These are phyloP conservation scores for Xenops minutus DNA, from an alignment of 2,797 vertebrate genomes.

Conservation along the genomic window DNA sequence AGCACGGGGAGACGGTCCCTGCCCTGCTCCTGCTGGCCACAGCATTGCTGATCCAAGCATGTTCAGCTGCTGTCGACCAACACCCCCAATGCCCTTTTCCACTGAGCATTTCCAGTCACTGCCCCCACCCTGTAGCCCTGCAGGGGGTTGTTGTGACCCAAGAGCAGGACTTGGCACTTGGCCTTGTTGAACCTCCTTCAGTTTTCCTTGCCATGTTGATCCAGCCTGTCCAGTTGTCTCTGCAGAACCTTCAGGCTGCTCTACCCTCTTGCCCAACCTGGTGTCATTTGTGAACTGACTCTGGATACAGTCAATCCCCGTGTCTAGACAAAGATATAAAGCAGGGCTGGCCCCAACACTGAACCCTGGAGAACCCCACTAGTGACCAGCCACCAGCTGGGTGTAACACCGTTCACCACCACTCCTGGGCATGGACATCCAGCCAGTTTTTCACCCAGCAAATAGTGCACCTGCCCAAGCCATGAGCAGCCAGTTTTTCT, in stretches of 20 bases:
- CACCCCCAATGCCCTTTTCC: fast-evolving
- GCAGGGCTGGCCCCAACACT: not conserved
- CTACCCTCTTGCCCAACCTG: not conserved
- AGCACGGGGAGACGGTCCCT: fast-evolving
- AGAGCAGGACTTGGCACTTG: not conserved
- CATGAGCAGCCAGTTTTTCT: not conserved
- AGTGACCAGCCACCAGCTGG: not conserved
- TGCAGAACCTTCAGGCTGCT: not conserved
- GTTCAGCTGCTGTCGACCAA: fast-evolving
- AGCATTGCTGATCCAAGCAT: fast-evolving
- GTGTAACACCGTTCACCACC: not conserved
- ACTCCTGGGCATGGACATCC: too few species aligned
- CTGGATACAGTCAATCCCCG: fast-evolving
- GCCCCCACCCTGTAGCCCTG: not conserved
- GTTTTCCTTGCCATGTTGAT: fast-evolving
- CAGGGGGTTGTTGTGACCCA: not conserved
- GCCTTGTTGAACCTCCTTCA: not conserved
- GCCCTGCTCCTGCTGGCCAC: not conserved
- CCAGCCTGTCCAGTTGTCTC: not conserved
- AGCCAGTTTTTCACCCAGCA: not conserved
- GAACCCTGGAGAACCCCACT: not conserved
- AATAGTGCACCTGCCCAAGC: not conserved
- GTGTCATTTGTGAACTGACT: not conserved
- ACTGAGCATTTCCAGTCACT: fast-evolving
- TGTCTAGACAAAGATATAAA: not conserved